These are phyloP conservation scores for Cantharis flavilabris DNA, from an alignment of 2,888 invertebrate species.

Conservation along the genomic window DNA sequence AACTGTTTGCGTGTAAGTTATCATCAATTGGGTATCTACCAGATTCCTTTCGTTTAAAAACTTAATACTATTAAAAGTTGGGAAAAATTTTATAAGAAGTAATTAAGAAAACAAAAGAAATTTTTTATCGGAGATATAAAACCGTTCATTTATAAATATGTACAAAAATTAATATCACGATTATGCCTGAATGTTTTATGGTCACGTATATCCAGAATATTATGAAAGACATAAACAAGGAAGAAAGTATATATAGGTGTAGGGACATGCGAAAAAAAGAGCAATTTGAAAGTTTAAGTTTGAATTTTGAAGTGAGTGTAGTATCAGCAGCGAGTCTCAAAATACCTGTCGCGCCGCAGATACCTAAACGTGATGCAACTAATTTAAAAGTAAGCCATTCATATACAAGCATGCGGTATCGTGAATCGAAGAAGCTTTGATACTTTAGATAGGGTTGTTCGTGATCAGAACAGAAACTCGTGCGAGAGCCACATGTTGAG, in stretches of 20 bases:
- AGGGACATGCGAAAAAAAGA: background rate
- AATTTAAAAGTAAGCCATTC: conserved; percentile 5
- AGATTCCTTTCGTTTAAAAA: background rate
- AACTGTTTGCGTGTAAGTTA: background rate
- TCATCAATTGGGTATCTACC: background rate
- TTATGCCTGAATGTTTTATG: background rate
- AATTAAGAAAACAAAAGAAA: background rate
- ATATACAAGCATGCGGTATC: background rate
- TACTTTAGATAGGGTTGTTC: conserved; percentile 14
- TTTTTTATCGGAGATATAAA: background rate
- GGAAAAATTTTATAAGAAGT: background rate
- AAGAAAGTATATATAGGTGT: background rate
- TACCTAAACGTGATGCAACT: conserved; percentile 35
- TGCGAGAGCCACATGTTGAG: conserved; percentile 37
- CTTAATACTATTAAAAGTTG: background rate
- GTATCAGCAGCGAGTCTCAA: conserved; percentile 51
- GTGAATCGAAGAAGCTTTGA: conserved; percentile 8
- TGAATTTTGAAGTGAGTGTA: conserved; percentile 15
- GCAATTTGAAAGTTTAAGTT: conserved; percentile 12
- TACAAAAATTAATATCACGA: background rate
- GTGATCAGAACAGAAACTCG: conserved; percentile 21
- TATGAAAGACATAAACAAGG: background rate
- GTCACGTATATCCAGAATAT: background rate
- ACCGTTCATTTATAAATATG: background rate
- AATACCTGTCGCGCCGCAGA: conserved; percentile 51